phyloP scores from a whole-genome alignment of 2,113 vertebrate genomes.

The Hassar affinis region DNA sequence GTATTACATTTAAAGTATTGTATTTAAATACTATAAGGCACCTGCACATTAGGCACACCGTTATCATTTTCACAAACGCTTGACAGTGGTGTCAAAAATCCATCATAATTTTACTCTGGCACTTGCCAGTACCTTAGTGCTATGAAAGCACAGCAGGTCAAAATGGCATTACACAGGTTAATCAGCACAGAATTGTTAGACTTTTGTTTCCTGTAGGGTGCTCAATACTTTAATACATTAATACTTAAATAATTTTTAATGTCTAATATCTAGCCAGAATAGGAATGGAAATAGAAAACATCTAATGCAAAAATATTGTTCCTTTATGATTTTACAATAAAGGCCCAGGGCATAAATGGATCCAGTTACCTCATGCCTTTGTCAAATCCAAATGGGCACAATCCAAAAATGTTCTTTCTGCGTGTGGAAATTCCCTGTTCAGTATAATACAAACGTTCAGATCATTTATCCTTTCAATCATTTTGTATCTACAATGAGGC shows the following conservation, averaged over 20 bases:
- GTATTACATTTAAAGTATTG: no score
- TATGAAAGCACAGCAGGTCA: conserved; percentile 1
- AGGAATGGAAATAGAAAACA: not conserved
- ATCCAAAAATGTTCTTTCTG: not conserved
- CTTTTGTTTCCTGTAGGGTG: not conserved
- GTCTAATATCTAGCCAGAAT: not conserved
- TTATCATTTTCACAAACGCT: conserved; percentile 15
- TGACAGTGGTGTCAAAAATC: not conserved
- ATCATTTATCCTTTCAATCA: not conserved
- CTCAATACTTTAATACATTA: not conserved
- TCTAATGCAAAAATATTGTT: not conserved
- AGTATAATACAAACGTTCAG: not conserved
- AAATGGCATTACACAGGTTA: conserved; percentile 4
- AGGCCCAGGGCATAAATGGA: not conserved
- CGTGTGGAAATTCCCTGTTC: not conserved
- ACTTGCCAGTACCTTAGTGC: not conserved
- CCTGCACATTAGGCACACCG: not conserved
- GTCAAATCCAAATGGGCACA: not conserved
- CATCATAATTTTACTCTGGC: not conserved
- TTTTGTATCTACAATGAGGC: not conserved
- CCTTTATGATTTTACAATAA: not conserved
- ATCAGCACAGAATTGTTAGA: conserved; percentile 2
- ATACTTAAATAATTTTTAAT: not conserved
- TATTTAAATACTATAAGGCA: no score
- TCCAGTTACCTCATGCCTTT: not conserved